These are phyloP conservation scores for Porites lobata DNA, from an alignment of 92 coral and sea anemone genomes.

Conservation along the genomic window DNA sequence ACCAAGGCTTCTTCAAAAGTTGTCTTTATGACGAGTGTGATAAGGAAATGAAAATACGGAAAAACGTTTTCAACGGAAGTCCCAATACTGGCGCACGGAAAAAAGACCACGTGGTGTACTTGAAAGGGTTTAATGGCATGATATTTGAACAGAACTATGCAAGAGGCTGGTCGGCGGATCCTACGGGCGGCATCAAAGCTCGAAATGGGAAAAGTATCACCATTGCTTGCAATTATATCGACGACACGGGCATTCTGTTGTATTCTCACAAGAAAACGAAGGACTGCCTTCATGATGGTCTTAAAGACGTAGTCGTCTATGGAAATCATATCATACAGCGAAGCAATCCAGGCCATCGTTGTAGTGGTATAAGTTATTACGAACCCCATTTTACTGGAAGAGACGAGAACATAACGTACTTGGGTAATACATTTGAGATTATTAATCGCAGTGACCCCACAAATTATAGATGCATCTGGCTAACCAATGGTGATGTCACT, in stretches of 20 bases:
- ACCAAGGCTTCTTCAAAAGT: slow-evolving; percentile 64
- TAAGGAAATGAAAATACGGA: slow-evolving; percentile 9
- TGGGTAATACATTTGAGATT: slow-evolving; percentile 62
- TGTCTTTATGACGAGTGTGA: slow-evolving; percentile 62
- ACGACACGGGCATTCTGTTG: slow-evolving; percentile 58
- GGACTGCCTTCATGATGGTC: slow-evolving; percentile 32
- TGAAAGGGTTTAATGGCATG: slow-evolving; percentile 60
- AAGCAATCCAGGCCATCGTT: slow-evolving; percentile 11
- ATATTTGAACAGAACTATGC: slow-evolving; percentile 47
- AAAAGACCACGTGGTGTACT: slow-evolving; percentile 69
- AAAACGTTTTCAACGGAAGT: slow-evolving; percentile 70
- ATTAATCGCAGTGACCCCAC: slow-evolving; percentile 20
- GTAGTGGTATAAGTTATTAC: slow-evolving; percentile 50
- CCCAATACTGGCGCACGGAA: slow-evolving; percentile 25
- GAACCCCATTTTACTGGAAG: slow-evolving; percentile 56
- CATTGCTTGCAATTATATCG: slow-evolving; percentile 67
- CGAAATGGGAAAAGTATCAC: slow-evolving; percentile 48
- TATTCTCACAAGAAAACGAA: slow-evolving; percentile 35
- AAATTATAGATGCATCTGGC: slow-evolving; percentile 35
- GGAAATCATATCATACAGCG: slow-evolving; percentile 59
- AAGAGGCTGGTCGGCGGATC: slow-evolving; percentile 63
- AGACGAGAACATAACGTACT: slow-evolving; percentile 54
- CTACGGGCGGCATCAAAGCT: slow-evolving; percentile 61
- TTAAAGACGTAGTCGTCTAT: slow-evolving; percentile 53
- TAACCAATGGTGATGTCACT: slow-evolving; percentile 50